Evolutionary conservation across 2,888 invertebrate genomes (phyloP).

Genomic region (Cantharis flavilabris): DNA sequence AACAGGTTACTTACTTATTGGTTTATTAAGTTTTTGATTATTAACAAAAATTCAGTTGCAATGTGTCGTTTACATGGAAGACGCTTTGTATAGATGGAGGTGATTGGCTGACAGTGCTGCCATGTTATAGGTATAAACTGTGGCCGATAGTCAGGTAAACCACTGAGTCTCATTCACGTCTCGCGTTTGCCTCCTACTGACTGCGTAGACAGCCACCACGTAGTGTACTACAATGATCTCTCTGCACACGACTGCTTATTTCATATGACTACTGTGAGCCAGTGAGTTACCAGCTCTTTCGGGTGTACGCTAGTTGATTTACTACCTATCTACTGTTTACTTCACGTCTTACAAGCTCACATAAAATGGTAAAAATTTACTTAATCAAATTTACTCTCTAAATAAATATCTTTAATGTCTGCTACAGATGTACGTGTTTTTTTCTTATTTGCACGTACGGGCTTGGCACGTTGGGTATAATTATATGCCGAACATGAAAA

Average conservation of each 20-base stretch:
- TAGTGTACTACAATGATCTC: constrained; percentile 47
- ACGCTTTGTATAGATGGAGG: constrained; percentile 26
- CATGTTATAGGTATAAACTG: constrained; percentile 59
- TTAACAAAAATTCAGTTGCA: constrained; percentile 19
- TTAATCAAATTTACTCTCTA: constrained; percentile 32
- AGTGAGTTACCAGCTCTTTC: constrained; percentile 52
- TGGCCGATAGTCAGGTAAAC: constrained; percentile 56
- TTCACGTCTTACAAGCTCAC: constrained; percentile 53
- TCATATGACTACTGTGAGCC: constrained; percentile 52
- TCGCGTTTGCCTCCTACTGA: constrained; percentile 48
- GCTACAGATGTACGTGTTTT: neutral
- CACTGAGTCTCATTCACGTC: constrained; percentile 50
- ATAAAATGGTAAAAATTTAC: constrained; percentile 49
- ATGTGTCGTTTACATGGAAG: constrained; percentile 25
- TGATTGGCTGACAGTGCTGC: constrained; percentile 54
- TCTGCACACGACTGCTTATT: constrained; percentile 52
- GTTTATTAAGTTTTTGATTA: constrained; percentile 5
- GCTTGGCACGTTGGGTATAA: neutral
- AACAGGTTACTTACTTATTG: neutral
- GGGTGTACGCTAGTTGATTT: constrained; percentile 48
- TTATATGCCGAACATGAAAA: neutral
- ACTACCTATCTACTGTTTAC: constrained; percentile 49
- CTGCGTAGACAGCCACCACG: constrained; percentile 53
- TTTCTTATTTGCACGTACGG: neutral
- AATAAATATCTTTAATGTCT: constrained; percentile 26